Base-by-base conservation (phyloP, 2,888 invertebrate species). In the Tetragonisca angustula region DNA sequence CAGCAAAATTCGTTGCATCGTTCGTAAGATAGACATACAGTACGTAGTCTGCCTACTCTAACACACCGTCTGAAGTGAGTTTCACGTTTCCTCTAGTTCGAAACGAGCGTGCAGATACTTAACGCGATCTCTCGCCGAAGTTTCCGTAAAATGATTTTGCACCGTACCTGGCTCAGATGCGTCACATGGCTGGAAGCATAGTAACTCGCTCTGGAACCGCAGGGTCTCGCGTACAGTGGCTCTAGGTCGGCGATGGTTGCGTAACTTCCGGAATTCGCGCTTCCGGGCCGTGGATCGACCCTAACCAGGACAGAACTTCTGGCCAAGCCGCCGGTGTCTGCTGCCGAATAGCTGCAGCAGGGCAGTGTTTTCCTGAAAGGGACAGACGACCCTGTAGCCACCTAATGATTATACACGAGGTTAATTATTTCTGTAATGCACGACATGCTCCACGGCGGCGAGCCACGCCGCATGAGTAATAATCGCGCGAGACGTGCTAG, bases 241-340 rank as follows among this genome's bases (percentile, higher is more conserved):
- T 97, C 97, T 90, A 97, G 95, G 94, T 97, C 97, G 81, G 97
- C 97, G 90, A 97, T 97, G 65, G 97, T 97, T 65, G 97, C 97
- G 92, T 97, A 97, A 90, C 97, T 97, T 85, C 97, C 97, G 79
- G 97, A 97, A 89, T 96, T 96, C 49, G 96, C 97, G 93, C 97
- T 97, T 76, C 97, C 97, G 72, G 97, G 97, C 84, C 97, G 95
- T 15, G 97, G 97, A 93, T 97, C 97, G 90, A 97, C 95, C 72
- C 97, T 96, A 56, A 97, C 96, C 87, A 97, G 96, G 77, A 97
- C 97, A 92, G 94, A 94, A 89, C 94, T 94, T 97, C 97, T 94
- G 96, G 97, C 94, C 96, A 97, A 91, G 96, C 97, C 92, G 96
- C 97, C 93, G 67, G 94, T 97, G 96, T 85, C 97, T 96, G 81